Base-by-base conservation (phyloP, 2,888 invertebrate species). In the Tanaodytes sp. region DNA sequence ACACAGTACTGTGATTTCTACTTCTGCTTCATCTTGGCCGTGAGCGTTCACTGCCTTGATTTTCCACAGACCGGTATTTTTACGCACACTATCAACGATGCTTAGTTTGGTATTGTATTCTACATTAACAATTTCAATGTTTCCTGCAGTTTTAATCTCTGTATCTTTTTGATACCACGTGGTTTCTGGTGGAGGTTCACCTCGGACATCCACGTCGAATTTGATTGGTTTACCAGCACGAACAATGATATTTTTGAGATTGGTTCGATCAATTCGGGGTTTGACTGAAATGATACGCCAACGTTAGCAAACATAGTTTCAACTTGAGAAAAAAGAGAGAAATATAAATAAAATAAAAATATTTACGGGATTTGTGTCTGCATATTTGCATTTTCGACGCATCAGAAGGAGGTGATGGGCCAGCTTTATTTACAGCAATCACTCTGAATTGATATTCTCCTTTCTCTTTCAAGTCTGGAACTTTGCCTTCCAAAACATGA, bases 251-350 rank as follows among this genome's bases (percentile, higher is more conserved):
- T 94, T 91, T 85, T 97, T 96, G 74, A 98, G 87, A 85, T 97
- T 96, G 2, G 96, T 95, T 75, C 97, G 91, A 86, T 98, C 97
- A 84, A 99, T 99, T 82, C 95, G 92, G 36, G 99, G 99, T 86
- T 98, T 97, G 84, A 98, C 96, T 96, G 82, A 36, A 84, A n/a
- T n/a, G n/a, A n/a, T n/a, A n/a, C n/a, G n/a, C n/a, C n/a, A n/a
- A n/a, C n/a, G n/a, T n/a, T n/a, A n/a, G n/a, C n/a, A n/a, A n/a
- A n/a, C n/a, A n/a, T n/a, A n/a, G n/a, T n/a, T n/a, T n/a, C n/a
- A n/a, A n/a, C n/a, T n/a, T n/a, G n/a, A n/a, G n/a, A 14, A 16
- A 11, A 18, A 14, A 46, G 8, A 9, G 12, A 51, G 0, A 27
- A 42, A n/a, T n/a, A n/a, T n/a, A n/a, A n/a, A n/a, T n/a, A n/a